Base-by-base conservation (phyloP, 2,888 invertebrate species). In the Agrotis ipsilon region DNA sequence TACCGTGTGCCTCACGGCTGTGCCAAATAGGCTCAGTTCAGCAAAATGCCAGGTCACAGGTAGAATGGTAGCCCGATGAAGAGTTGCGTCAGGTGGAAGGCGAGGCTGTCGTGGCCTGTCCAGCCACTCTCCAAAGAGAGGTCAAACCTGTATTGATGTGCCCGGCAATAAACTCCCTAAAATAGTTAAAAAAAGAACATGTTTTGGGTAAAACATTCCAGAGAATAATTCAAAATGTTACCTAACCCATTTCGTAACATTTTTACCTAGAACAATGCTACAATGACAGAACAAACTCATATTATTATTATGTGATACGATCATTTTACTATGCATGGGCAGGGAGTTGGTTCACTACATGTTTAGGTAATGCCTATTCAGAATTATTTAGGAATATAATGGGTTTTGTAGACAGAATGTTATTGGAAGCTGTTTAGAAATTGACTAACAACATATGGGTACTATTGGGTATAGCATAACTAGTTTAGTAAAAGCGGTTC, bases 261-360 rank as follows among this genome's bases (percentile, higher is more conserved):
- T 43, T 57, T 59, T 49, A 32, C 13, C 51, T 51, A 75, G 24
- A 18, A 60, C 58, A 62, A 39, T 21, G 24, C n/a, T 64, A 67
- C 48, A 80, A 55, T 70, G 59, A 74, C 49, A 71, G 48, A 63
- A 65, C 48, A 21, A 43, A n/a, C 21, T 43, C 52, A 62, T 57
- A 46, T 39, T 57, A 46, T 39, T 57, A 62, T 64, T 65, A 46
- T 80, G 58, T 66, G 59, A 66, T 70, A 67, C 62, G 59, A 74
- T 63, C 59, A 59, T 63, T 63, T 77, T 81, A 68, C 66, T 80
- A 80, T 80, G 78, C 80, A 80, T 80, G 78, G 70, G 62, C 57
- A 43, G 80, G 81, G 80, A 80, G 46, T 73, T 70, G 43, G 32
- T 60, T 61, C 70, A 58, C 43, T 18, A 67, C 54, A 73, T 74